Base-by-base conservation (phyloP, 2,113 vertebrate species). In the Rhipidura dahli region DNA sequence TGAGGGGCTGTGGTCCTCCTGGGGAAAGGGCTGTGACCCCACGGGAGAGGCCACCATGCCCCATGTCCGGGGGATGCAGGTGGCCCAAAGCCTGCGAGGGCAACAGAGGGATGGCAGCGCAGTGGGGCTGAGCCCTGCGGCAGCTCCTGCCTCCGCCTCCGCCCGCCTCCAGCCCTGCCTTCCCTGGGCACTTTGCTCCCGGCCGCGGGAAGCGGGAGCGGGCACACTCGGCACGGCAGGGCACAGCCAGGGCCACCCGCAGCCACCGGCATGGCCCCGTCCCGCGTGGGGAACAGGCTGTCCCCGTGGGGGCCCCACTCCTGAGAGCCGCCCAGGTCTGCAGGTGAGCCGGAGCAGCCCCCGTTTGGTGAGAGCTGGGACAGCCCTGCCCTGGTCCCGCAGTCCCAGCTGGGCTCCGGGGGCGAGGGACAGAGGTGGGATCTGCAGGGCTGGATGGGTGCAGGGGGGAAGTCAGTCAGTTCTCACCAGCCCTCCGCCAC, bases 161-260 rank as follows among this genome's bases (percentile, higher is more conserved):
- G 40, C 95, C 95, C 92, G 78, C 96, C 95, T 96, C 96, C 93
- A 81, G 92, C 90, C 93, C 95, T 84, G 96, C 96, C 95, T 96
- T 91, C 76, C 77, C 72, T 1, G 30, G 95, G 95, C 96, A 96
- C 96, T 96, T 96, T 95, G 95, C 95, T 93, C 92, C 95, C 86
- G 14, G 76, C 47, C 1, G 13, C 2, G 68, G 60, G 42, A 70
- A 57, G 68, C 45, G 1, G 75, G 57, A 72, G 50, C 21, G 17
- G 93, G 93, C 86, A 59, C 82, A 2, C 13, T 37, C 42, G 6
- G 81, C 80, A 12, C 56, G 5, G 70, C 63, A 28, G 13, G 50
- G 54, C 72, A 23, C 53, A 5, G 65, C 28, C 2, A 15, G 42
- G 30, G 76, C 40, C 2, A 8, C 53, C 59, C 1, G 4, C 72